Base-by-base conservation (phyloP, 2,888 invertebrate species). In the Drosophila buzzatii region DNA sequence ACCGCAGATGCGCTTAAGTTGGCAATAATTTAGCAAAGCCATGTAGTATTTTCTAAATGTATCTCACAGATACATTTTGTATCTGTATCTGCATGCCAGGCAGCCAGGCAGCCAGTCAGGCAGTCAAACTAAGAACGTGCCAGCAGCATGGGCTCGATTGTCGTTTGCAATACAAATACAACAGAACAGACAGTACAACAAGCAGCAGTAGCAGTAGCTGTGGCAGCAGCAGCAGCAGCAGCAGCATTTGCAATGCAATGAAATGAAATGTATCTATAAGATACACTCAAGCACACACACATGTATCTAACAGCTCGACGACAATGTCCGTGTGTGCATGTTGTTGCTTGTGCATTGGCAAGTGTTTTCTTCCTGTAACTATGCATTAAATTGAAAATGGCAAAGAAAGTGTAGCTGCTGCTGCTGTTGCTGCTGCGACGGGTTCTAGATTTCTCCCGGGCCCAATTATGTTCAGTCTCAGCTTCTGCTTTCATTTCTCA, bases 1-100 rank as follows among this genome's bases (percentile, higher is more conserved):
- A 86, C 86, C 86, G 84, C 86, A 86, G 89, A 84, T 86, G 89
- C 86, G 86, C 89, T 88, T 88, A 82, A 86, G 82, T 88, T 85
- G 72, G 74, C 80, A 84, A 78, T 89, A 88, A 86, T 89, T 86
- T 88, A 85, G 77, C 80, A 85, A 79, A 81, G 75, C 82, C 73
- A 83, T 67, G 71, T 75, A 68, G 70, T 63, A 71, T 57, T 63
- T 71, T 74, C 70, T 41, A 73, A 44, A 60, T 64, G 63, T 76
- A 57, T 41, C 67, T 66, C 57, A 42, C 60, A 63, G 67, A 44
- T 65, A 58, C 55, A 55, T 27, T 70, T 42, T 75, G 52, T 52
- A 45, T 58, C 63, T 77, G 59, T 58, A 52, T 68, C 62, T 76
- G 66, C 53, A 64, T 67, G 57, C 20, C 47, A 57, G 61, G 44